A percentile compares a stretch with the other conserved stretches of the same genome.
Conservation (phyloP, 2,888 invertebrate genomes). For the Tenthredo distinguenda region DNA sequence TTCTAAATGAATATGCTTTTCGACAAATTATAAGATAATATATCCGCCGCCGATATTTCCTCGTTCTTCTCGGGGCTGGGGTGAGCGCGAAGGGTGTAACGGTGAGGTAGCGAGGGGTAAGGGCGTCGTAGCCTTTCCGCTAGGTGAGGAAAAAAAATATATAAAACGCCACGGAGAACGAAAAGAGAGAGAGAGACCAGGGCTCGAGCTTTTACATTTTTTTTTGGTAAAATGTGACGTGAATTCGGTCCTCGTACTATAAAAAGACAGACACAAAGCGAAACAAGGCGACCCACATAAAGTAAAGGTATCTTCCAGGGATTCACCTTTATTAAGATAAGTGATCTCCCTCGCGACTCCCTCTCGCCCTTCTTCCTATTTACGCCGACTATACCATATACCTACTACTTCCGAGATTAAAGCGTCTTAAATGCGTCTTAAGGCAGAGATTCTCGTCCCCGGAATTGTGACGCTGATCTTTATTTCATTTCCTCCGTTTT, state of each 20-base stretch:
- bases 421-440: constrained; percentile 10
- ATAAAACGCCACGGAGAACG: neutral
- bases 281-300: constrained; percentile 50
- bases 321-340: constrained; percentile 46
- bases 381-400: neutral
- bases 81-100: neutral
- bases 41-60: neutral
- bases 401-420: constrained; percentile 18
- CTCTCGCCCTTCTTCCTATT: constrained; percentile 16
- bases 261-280: constrained; percentile 18
- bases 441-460: constrained; percentile 3
- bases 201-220: constrained; percentile 22
- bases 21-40: neutral
- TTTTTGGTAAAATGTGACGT: constrained; percentile 27
- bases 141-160: neutral
- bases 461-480: neutral
- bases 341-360: constrained; percentile 18
- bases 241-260: neutral
- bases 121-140: neutral
- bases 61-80: neutral
- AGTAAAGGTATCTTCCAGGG: constrained; percentile 47
- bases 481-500: neutral
- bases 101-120: neutral
- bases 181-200: neutral
- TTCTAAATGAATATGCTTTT: neutral